phyloP scores from a whole-genome alignment of 2,888 invertebrate species.

The Sthenelais limicola region DNA sequence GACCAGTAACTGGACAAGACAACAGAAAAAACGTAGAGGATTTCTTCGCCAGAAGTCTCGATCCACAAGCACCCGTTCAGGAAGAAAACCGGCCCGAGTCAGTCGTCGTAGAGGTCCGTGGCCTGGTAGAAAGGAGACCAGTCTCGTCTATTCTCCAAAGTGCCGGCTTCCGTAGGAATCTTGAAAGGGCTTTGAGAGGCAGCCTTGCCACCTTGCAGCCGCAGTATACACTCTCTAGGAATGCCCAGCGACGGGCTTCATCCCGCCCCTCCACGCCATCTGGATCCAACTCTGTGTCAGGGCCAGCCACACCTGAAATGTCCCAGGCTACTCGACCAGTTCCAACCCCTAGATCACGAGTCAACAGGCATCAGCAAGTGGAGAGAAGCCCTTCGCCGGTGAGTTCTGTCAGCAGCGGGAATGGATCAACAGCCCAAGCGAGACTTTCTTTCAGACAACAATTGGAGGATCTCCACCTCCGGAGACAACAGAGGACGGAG shows the following conservation, averaged over 20 bases:
- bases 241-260: too few relatives aligned
- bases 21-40: conserved; percentile 59
- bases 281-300: not conserved
- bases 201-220: conserved; percentile 6
- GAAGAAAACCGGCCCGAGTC: conserved; percentile 66
- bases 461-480: too few relatives aligned
- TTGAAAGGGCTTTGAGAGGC: conserved; percentile 65
- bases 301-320: not conserved
- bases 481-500: too few relatives aligned
- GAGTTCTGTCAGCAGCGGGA: too few relatives aligned
- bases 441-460: too few relatives aligned
- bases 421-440: too few relatives aligned
- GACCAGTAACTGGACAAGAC: conserved; percentile 66
- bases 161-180: conserved; percentile 59
- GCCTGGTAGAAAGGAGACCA: conserved; percentile 66
- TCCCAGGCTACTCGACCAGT: too few relatives aligned
- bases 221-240: too few relatives aligned
- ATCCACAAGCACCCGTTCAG: conserved; percentile 46
- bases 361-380: too few relatives aligned
- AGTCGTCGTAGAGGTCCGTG: conserved; percentile 68
- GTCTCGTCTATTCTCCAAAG: conserved; percentile 66
- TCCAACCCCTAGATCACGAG: too few relatives aligned
- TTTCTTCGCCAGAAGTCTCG: conserved; percentile 57
- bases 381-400: too few relatives aligned
- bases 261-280: too few relatives aligned